Percentiles rank a stretch among this genome's conserved stretches.
Evolutionary conservation across 2,113 vertebrate genomes (phyloP).

Genomic region (Antigone vipio): DNA sequence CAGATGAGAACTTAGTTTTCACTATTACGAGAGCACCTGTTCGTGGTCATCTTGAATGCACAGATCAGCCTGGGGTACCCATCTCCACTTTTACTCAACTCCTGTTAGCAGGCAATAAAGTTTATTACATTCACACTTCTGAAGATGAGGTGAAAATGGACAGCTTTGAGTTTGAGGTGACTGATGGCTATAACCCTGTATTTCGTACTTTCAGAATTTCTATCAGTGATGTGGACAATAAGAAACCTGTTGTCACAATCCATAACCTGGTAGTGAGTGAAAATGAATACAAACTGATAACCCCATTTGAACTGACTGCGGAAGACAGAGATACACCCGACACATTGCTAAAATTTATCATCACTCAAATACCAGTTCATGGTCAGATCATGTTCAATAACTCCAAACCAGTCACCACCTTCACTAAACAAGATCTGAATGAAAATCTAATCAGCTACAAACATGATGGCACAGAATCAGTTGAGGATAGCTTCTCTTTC

Average conservation of each 20-base stretch:
- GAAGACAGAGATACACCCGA: constrained; percentile 92
- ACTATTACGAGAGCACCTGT: constrained; percentile 89
- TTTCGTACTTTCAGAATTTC: constrained; percentile 95
- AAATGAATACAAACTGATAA: constrained; percentile 88
- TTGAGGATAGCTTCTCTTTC: constrained; percentile 92
- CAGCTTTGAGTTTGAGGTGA: constrained; percentile 96
- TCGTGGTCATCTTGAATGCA: constrained; percentile 92
- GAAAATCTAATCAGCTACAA: constrained; percentile 94
- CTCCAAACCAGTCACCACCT: constrained; percentile 77
- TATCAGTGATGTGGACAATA: constrained; percentile 94
- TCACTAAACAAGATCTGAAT: constrained; percentile 93
- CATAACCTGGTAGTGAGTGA: constrained; percentile 85
- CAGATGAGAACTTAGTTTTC: constrained; percentile 92
- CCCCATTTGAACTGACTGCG: constrained; percentile 91
- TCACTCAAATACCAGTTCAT: constrained; percentile 88
- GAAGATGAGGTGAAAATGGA: constrained; percentile 96
- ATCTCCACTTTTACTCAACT: constrained; percentile 93
- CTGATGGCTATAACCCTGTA: constrained; percentile 91
- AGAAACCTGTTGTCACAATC: constrained; percentile 90
- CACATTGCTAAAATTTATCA: constrained; percentile 79
- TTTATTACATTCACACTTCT: constrained; percentile 93
- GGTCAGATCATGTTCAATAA: constrained; percentile 89
- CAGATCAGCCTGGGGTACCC: constrained; percentile 84
- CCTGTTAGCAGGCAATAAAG: constrained; percentile 91
- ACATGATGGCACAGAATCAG: constrained; percentile 87